Conservation (phyloP, 2,113 vertebrate species). For the Clarias gariepinus region DNA sequence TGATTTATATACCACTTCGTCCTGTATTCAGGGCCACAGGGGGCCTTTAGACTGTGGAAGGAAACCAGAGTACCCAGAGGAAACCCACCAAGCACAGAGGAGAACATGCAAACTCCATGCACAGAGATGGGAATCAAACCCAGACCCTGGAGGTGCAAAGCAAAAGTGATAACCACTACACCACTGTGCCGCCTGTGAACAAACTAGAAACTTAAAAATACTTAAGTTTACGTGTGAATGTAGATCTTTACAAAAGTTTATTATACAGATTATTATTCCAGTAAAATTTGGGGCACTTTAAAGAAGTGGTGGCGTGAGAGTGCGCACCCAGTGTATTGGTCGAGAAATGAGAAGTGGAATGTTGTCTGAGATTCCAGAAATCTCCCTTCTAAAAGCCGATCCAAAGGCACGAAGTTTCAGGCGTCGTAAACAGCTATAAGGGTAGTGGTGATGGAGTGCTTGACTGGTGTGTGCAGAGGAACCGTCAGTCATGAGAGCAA, state of each 20-base stretch:
- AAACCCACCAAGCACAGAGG: too few species aligned
- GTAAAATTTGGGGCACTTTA: neutral
- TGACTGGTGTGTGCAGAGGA: neutral
- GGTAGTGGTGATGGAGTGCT: neutral
- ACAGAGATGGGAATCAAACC: too few species aligned
- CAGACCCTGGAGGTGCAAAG: too few species aligned
- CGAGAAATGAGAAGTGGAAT: neutral
- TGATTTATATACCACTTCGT: too few species aligned
- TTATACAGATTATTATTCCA: neutral
- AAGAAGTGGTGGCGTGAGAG: neutral
- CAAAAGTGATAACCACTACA: too few species aligned
- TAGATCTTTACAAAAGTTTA: neutral
- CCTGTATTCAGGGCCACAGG: too few species aligned
- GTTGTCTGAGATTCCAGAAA: neutral
- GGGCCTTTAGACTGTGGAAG: too few species aligned
- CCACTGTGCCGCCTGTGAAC: too few species aligned
- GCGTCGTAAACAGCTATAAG: neutral
- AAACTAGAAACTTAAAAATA: neutral
- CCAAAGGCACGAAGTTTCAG: neutral
- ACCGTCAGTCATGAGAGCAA: neutral
- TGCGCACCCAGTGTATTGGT: neutral
- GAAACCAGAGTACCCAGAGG: too few species aligned
- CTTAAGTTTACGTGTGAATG: neutral
- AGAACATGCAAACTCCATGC: too few species aligned
- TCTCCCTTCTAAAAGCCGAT: neutral